Percentiles rank a stretch among this genome's conserved stretches.
These are phyloP conservation scores for Listronotus oregonensis DNA, from an alignment of 1,140 invertebrate species.

Conservation along the genomic window DNA sequence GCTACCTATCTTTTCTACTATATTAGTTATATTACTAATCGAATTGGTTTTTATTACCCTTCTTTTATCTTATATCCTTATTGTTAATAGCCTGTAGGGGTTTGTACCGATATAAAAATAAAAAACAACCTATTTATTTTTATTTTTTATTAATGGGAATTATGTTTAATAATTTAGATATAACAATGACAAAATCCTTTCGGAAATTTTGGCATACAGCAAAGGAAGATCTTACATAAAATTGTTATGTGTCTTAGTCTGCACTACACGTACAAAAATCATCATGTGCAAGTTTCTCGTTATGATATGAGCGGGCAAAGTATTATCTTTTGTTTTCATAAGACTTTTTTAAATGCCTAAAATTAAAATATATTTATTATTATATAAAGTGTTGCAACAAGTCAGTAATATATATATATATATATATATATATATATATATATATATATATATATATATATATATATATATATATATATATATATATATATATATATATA, in stretches of 20 bases:
- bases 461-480: no score
- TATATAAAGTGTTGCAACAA: background rate
- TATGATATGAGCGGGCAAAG: conserved; percentile 41
- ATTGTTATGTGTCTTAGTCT: conserved; percentile 27
- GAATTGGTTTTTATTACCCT: no score
- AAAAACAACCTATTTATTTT: background rate
- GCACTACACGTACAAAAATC: conserved; percentile 17
- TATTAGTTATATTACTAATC: no score
- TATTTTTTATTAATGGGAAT: conserved; percentile 50
- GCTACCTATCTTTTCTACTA: no score
- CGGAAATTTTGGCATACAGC: conserved; percentile 45
- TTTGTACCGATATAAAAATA: no score
- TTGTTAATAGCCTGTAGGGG: no score
- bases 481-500: no score
- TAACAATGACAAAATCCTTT: conserved; percentile 53
- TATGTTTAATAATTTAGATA: conserved; percentile 49
- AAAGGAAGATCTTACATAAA: conserved; percentile 40
- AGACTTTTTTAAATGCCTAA: conserved; percentile 13
- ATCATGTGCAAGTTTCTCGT: conserved; percentile 21
- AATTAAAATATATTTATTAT: conserved; percentile 10
- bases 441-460: no score
- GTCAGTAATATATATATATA: no score
- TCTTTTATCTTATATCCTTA: no score
- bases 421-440: no score
- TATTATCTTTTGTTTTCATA: conserved; percentile 11